These are phyloP conservation scores for Thysanoteuthis rhombus DNA, from an alignment of 2,888 invertebrate genomes.

Conservation along the genomic window DNA sequence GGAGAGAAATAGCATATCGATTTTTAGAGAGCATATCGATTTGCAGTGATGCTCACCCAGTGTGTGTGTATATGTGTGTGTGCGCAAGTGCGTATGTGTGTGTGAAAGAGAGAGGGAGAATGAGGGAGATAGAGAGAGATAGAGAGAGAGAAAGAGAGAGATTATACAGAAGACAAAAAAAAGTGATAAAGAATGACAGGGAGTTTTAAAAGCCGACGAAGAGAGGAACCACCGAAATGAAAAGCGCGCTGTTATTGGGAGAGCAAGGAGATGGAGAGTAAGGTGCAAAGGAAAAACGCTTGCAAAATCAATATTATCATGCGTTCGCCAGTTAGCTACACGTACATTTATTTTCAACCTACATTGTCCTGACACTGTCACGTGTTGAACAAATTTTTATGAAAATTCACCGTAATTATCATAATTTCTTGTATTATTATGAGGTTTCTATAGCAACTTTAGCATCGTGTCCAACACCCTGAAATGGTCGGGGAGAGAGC, in stretches of 20 bases:
- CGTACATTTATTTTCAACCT: neutral
- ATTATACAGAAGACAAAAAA: neutral
- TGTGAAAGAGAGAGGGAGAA: no score
- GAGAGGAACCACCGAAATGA: neutral
- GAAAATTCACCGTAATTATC: slow-evolving; percentile 19
- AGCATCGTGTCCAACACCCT: neutral
- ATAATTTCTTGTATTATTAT: slow-evolving; percentile 23
- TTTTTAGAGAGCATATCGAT: neutral
- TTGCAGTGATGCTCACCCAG: neutral
- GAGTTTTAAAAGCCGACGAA: neutral
- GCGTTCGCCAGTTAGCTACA: neutral
- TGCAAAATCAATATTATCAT: neutral
- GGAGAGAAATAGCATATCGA: neutral
- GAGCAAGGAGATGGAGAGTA: neutral
- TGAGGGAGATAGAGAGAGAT: no score
- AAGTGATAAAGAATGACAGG: neutral
- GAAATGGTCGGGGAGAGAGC: neutral
- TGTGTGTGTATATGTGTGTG: neutral
- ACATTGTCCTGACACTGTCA: neutral
- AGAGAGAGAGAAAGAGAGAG: neutral
- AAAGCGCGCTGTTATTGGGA: neutral
- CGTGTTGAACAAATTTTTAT: slow-evolving; percentile 21
- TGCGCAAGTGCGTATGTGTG: neutral
- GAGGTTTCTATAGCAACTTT: slow-evolving; percentile 12
- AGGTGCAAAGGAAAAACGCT: neutral